These are phyloP conservation scores for Sussaba pulchella DNA, from an alignment of 2,888 invertebrate species.

Conservation along the genomic window DNA sequence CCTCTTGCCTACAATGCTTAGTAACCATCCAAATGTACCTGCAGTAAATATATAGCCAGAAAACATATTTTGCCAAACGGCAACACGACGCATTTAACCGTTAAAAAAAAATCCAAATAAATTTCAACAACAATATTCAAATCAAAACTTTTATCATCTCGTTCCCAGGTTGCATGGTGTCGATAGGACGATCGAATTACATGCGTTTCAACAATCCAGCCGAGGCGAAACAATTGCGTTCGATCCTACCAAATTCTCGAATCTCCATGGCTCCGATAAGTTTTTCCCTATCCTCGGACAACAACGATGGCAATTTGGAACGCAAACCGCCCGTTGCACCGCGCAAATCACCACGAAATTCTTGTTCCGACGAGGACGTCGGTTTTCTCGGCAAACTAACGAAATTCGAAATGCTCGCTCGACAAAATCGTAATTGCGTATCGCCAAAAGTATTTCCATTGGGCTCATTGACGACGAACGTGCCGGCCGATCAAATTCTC, in stretches of 20 bases:
- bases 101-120: too few relatives aligned
- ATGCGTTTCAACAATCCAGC: constrained; percentile 97
- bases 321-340: constrained; percentile 89
- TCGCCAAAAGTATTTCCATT: constrained; percentile 93
- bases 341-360: constrained; percentile 86
- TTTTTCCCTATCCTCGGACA: constrained; percentile 82
- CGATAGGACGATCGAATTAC: constrained; percentile 95
- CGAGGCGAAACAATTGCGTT: constrained; percentile 94
- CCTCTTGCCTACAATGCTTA: too few relatives aligned
- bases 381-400: constrained; percentile 91
- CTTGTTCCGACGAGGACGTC: constrained; percentile 86
- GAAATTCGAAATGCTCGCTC: constrained; percentile 92
- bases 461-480: constrained; percentile 91
- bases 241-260: constrained; percentile 91
- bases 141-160: constrained; percentile 21
- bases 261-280: constrained; percentile 93
- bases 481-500: constrained; percentile 92
- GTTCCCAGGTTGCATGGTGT: constrained; percentile 93
- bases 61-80: too few relatives aligned
- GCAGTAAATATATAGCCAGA: too few relatives aligned
- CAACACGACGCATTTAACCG: too few relatives aligned
- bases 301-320: constrained; percentile 79
- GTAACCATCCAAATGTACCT: too few relatives aligned
- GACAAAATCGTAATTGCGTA: constrained; percentile 84
- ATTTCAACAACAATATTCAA: too few relatives aligned